Percentiles rank a stretch among this genome's conserved stretches.
These are phyloP conservation scores for Graphium colonna DNA, from an alignment of 2,888 invertebrate genomes.

Conservation along the genomic window DNA sequence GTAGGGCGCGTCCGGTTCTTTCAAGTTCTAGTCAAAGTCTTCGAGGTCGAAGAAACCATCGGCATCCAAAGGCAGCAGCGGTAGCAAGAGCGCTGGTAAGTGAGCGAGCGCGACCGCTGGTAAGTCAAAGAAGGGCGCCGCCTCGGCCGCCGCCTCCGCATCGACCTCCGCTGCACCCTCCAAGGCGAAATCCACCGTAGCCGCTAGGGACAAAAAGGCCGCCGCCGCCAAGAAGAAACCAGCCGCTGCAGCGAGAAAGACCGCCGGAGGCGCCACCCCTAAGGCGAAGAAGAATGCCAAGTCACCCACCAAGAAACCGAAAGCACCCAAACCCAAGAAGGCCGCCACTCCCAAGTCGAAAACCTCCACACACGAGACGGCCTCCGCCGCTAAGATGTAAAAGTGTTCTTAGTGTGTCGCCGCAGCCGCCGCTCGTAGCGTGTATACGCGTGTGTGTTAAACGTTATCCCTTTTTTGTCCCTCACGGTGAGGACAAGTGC, in stretches of 20 bases:
- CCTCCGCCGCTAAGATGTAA: conserved; percentile 36
- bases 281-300: conserved; percentile 48
- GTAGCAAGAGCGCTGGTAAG: conserved; percentile 22
- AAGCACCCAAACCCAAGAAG: conserved; percentile 60
- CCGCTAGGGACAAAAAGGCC: conserved; percentile 36
- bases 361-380: conserved; percentile 30
- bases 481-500: too few relatives aligned
- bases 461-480: too few relatives aligned
- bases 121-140: too few relatives aligned
- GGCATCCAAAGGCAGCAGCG: conserved; percentile 25
- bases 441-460: too few relatives aligned
- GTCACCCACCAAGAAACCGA: conserved; percentile 54
- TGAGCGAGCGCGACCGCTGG: too few relatives aligned
- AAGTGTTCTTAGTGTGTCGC: conserved; percentile 13
- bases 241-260: conserved; percentile 31
- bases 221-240: conserved; percentile 41
- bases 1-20: conserved; percentile 67
- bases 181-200: conserved; percentile 25
- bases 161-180: too few relatives aligned
- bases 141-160: too few relatives aligned
- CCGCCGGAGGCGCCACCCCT: too few relatives aligned
- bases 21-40: conserved; percentile 54
- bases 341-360: conserved; percentile 35
- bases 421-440: too few relatives aligned
- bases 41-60: conserved; percentile 32